These are phyloP conservation scores for Ictidomys tridecemlineatus DNA, from an alignment of 2,113 vertebrate species.

Conservation along the genomic window DNA sequence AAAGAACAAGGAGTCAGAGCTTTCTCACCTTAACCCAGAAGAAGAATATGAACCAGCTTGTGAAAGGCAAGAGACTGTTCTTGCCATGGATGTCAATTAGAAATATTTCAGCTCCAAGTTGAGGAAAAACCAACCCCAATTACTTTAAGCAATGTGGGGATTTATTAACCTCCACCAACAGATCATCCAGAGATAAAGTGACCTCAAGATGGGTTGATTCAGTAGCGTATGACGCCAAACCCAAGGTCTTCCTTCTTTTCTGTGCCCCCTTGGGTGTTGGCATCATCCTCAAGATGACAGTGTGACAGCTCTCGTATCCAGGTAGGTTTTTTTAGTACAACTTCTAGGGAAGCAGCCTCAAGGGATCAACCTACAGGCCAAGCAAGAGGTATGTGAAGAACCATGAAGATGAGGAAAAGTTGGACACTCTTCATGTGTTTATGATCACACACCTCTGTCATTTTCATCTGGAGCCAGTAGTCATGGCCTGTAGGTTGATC, in stretches of 20 bases:
- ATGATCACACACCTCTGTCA: too few species aligned
- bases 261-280: background rate
- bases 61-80: background rate
- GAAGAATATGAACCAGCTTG: background rate
- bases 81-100: background rate
- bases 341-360: background rate
- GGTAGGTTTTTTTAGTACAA: background rate
- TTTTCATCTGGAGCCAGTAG: background rate
- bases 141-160: background rate
- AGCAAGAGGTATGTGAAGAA: background rate
- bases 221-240: background rate
- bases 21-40: background rate
- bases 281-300: background rate
- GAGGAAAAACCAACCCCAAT: background rate
- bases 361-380: background rate
- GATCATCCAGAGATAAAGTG: background rate
- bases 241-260: rapidly evolving
- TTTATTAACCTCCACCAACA: background rate
- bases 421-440: too few species aligned
- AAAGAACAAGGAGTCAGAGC: background rate
- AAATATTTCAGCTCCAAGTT: background rate
- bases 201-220: background rate
- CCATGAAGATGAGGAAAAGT: background rate
- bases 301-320: background rate
- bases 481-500: background rate